phyloP scores from a whole-genome alignment of 1,140 invertebrate species.

The Drosophila pectinifera region DNA sequence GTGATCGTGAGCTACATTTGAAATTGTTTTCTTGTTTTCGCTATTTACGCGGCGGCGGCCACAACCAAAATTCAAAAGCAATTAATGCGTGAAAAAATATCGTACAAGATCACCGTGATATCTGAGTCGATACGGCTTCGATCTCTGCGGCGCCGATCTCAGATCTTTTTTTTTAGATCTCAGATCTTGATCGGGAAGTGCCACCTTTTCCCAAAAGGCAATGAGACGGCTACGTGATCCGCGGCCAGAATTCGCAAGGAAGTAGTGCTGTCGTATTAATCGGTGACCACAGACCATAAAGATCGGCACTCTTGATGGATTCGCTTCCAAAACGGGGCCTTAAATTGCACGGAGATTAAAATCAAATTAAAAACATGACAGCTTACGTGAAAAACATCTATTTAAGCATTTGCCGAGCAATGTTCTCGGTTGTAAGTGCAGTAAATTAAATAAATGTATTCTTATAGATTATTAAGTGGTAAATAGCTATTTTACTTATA shows the following conservation, averaged over 20 bases:
- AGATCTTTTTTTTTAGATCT: constrained; percentile 40
- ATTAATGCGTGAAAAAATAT: constrained; percentile 69
- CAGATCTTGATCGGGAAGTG: constrained; percentile 36
- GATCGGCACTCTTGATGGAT: constrained; percentile 17
- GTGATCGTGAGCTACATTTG: constrained; percentile 74
- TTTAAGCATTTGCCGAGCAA: background rate
- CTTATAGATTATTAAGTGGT: no score
- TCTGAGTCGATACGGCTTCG: constrained; percentile 32
- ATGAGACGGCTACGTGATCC: constrained; percentile 15
- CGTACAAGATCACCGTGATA: constrained; percentile 67
- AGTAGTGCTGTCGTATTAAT: background rate
- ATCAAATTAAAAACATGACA: constrained; percentile 22
- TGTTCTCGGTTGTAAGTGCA: background rate
- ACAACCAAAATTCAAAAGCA: constrained; percentile 46
- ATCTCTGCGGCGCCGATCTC: constrained; percentile 45
- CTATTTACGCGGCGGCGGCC: constrained; percentile 2
- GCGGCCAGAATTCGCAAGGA: constrained; percentile 20
- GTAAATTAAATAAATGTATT: no score
- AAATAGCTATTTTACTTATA: no score
- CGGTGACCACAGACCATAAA: constrained; percentile 5
- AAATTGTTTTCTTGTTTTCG: constrained; percentile 40
- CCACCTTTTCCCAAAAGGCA: constrained; percentile 29
- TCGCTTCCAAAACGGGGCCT: constrained; percentile 9
- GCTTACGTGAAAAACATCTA: background rate
- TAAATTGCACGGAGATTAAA: constrained; percentile 31